phyloP scores from a whole-genome alignment of 1,140 invertebrate species.

The Diabrotica virgifera region DNA sequence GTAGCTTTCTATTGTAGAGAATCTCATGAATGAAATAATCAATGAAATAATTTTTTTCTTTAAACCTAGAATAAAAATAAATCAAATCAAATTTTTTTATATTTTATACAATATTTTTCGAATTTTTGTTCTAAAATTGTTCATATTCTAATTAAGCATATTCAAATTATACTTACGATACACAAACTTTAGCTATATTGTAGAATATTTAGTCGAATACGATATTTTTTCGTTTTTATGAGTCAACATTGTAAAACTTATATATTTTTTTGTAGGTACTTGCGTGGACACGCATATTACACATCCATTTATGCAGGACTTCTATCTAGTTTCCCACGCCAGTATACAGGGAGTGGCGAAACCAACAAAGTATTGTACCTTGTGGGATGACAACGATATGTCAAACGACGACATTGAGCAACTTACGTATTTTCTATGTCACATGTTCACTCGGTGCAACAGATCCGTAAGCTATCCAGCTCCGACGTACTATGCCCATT shows the following conservation, averaged over 20 bases:
- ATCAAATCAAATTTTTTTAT: too few relatives aligned
- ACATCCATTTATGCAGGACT: slow-evolving; percentile 79
- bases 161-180: too few relatives aligned
- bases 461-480: slow-evolving; percentile 88
- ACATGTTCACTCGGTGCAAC: slow-evolving; percentile 83
- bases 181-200: too few relatives aligned
- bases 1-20: too few relatives aligned
- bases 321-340: slow-evolving; percentile 70
- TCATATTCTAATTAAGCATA: too few relatives aligned
- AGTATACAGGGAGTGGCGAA: slow-evolving; percentile 79
- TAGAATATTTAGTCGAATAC: too few relatives aligned
- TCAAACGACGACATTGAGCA: slow-evolving; percentile 73
- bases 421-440: slow-evolving; percentile 83
- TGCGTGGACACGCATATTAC: slow-evolving; percentile 78
- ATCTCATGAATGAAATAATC: too few relatives aligned
- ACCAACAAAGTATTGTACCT: slow-evolving; percentile 83
- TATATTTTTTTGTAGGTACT: slow-evolving; percentile 58
- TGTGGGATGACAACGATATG: slow-evolving; percentile 78
- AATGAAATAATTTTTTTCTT: too few relatives aligned
- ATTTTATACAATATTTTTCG: too few relatives aligned
- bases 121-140: too few relatives aligned
- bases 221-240: too few relatives aligned
- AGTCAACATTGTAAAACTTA: not conserved
- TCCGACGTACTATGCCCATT: slow-evolving; percentile 91
- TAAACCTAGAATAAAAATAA: too few relatives aligned